A percentile compares a stretch with the other conserved stretches of the same genome.
Conservation (phyloP, 2,888 invertebrate species). For the Chouioia cunea region DNA sequence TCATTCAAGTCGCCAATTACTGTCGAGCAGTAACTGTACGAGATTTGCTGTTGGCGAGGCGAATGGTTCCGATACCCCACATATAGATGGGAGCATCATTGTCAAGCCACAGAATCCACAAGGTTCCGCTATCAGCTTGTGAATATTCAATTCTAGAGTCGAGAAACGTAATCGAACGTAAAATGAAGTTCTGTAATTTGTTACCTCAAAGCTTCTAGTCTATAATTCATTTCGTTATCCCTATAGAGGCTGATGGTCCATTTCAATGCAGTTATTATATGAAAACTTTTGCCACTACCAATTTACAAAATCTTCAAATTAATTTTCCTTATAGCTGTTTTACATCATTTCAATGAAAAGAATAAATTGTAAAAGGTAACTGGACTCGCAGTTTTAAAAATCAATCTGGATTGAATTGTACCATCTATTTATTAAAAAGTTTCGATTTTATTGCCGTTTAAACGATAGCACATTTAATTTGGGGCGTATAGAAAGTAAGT, state of each 20-base stretch:
- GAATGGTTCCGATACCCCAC: not conserved
- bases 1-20: slow-evolving; percentile 33
- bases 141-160: slow-evolving; percentile 29
- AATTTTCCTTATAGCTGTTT: no score
- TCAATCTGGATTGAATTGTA: no score
- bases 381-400: no score
- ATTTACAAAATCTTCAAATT: no score
- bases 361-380: no score
- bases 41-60: not conserved
- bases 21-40: not conserved
- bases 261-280: no score
- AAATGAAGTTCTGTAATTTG: slow-evolving; percentile 34
- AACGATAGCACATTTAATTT: slow-evolving; percentile 6
- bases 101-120: slow-evolving; percentile 13
- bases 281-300: no score
- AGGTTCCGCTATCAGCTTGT: not conserved
- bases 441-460: not conserved
- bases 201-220: not conserved
- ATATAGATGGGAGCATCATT: slow-evolving; percentile 24
- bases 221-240: no score
- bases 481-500: not conserved
- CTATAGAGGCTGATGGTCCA: no score
- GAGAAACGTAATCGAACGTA: slow-evolving; percentile 25
- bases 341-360: no score
- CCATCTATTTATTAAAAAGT: not conserved